Percentiles rank a stretch among this genome's conserved stretches.
Conservation (phyloP, 2,888 invertebrate genomes). For the Drosophila kambysellisi region DNA sequence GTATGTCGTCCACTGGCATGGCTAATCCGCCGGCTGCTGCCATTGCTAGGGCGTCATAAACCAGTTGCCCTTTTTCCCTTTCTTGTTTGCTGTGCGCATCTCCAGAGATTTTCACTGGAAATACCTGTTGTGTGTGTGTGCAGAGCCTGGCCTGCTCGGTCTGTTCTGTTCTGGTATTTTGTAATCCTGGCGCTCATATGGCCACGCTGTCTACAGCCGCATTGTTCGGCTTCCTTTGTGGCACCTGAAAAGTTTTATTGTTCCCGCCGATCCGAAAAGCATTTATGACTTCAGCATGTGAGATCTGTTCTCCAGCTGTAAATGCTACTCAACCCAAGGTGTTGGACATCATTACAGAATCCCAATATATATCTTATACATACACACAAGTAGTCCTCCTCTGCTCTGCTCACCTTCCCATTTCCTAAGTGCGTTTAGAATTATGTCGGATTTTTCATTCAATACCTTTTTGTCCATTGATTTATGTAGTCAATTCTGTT, state of each 20-base stretch:
- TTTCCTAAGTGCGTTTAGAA: slow-evolving; percentile 26
- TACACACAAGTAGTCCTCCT: slow-evolving; percentile 7
- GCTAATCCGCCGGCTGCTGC: slow-evolving; percentile 58
- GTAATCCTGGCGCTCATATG: slow-evolving; percentile 75
- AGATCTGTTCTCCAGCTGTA: slow-evolving; percentile 63
- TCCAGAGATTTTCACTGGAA: slow-evolving; percentile 65
- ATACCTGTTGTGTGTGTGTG: slow-evolving; percentile 62
- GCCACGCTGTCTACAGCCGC: slow-evolving; percentile 45
- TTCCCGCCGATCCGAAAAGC: slow-evolving; percentile 42
- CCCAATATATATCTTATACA: slow-evolving; percentile 8
- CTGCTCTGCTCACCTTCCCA: background rate
- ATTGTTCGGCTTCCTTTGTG: slow-evolving; percentile 65
- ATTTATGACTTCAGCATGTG: slow-evolving; percentile 71
- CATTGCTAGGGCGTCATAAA: slow-evolving; percentile 68
- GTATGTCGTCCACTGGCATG: slow-evolving; percentile 15
- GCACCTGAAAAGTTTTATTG: slow-evolving; percentile 59
- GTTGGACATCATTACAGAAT: slow-evolving; percentile 41
- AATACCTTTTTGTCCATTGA: slow-evolving; percentile 64
- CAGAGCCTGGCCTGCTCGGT: slow-evolving; percentile 11
- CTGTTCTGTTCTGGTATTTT: slow-evolving; percentile 2
- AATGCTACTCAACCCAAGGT: slow-evolving; percentile 47
- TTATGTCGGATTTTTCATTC: slow-evolving; percentile 70
- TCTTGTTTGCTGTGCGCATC: slow-evolving; percentile 35
- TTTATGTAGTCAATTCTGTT: slow-evolving; percentile 63
- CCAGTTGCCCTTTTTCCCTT: slow-evolving; percentile 65